Evolutionary conservation across 2,888 invertebrate species (phyloP).

Genomic region (Anarsia innoxiella): DNA sequence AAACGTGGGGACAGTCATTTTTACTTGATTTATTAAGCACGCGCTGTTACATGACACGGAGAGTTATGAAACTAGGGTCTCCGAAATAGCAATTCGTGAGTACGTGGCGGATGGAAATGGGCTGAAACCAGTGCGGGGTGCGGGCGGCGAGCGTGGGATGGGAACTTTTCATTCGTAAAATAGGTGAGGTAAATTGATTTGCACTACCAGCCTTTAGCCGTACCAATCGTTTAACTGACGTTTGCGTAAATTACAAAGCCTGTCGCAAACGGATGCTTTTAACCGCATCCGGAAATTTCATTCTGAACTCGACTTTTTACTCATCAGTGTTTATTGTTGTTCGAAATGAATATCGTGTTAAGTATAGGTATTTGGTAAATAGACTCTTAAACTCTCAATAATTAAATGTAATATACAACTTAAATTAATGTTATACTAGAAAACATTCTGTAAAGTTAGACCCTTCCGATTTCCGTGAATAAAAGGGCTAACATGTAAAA

Average conservation of each 20-base stretch:
- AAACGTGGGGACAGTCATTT: too few species aligned
- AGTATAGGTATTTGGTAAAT: too few species aligned
- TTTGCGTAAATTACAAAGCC: slow-evolving; percentile 36
- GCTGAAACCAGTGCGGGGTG: neutral
- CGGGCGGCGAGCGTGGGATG: neutral
- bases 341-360: neutral
- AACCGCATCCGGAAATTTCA: slow-evolving; percentile 16
- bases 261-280: slow-evolving; percentile 23
- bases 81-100: slow-evolving; percentile 22
- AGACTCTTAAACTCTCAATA: too few species aligned
- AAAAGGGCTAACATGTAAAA: too few species aligned
- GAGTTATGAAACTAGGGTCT: slow-evolving; percentile 24
- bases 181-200: slow-evolving; percentile 34
- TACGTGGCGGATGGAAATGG: slow-evolving; percentile 16
- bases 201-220: slow-evolving; percentile 27
- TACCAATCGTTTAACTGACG: slow-evolving; percentile 34
- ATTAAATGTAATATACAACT: too few species aligned
- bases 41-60: slow-evolving; percentile 13
- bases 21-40: slow-evolving; percentile 25
- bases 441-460: neutral
- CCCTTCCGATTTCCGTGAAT: neutral
- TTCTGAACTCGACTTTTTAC: slow-evolving; percentile 21
- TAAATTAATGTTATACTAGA: too few species aligned
- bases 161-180: neutral
- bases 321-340: slow-evolving; percentile 17